Evolutionary conservation across 2,113 vertebrate species (phyloP).

Genomic region (Murina feae): DNA sequence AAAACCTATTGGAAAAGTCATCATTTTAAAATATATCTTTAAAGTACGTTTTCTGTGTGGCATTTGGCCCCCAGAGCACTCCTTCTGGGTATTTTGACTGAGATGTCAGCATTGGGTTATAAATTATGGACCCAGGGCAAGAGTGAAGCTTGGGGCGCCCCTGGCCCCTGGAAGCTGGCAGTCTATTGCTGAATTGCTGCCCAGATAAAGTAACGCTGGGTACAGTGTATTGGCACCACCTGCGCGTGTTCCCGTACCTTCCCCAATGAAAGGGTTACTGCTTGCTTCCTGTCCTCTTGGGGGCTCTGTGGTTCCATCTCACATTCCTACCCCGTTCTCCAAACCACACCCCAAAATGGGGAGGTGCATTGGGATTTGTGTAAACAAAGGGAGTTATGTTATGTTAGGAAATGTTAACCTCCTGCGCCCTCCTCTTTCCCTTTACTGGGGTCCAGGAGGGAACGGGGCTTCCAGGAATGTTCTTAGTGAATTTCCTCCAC

Average conservation of each 20-base stretch:
- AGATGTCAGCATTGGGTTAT: conserved; percentile 55
- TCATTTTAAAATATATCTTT: conserved; percentile 44
- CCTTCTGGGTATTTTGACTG: conserved; percentile 38
- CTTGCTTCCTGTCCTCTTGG: not conserved
- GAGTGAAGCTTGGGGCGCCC: conserved; percentile 51
- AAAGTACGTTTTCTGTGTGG: conserved; percentile 43
- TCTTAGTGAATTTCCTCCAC: not conserved
- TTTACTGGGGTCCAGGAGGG: too few species aligned
- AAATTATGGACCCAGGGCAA: conserved; percentile 55
- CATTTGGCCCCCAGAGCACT: conserved; percentile 14
- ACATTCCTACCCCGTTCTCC: not conserved
- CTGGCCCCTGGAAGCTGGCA: conserved; percentile 29
- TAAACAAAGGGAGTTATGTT: not conserved
- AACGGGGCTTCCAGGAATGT: not conserved
- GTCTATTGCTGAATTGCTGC: not conserved
- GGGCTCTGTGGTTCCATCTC: not conserved
- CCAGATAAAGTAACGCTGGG: conserved; percentile 12
- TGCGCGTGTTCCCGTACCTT: not conserved
- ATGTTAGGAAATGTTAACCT: too few species aligned
- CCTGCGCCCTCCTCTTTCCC: not conserved
- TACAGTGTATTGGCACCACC: not conserved
- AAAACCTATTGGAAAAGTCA: conserved; percentile 57
- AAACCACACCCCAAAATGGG: not conserved
- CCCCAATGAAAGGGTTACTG: not conserved
- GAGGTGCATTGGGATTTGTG: not conserved